phyloP scores from a whole-genome alignment of 2,113 vertebrate species.

The Halcyon malimbica region DNA sequence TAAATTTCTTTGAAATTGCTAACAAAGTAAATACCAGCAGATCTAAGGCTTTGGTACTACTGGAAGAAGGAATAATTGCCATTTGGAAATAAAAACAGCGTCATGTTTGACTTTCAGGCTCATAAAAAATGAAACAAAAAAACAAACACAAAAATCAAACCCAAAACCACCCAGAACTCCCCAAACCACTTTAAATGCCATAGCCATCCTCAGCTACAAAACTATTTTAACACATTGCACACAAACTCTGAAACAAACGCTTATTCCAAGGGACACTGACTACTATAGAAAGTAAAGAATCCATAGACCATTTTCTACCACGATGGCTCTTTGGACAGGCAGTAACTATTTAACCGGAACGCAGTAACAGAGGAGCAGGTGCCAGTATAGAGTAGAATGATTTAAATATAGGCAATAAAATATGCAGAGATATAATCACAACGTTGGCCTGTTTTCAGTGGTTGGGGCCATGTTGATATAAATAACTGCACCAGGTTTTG shows the following conservation, averaged over 20 bases:
- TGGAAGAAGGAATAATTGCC: not conserved
- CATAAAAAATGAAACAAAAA: not conserved
- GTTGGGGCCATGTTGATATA: constrained; percentile 29
- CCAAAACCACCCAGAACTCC: no score
- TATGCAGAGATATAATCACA: constrained; percentile 52
- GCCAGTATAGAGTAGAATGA: not conserved
- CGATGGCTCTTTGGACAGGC: not conserved
- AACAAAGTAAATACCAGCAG: not conserved
- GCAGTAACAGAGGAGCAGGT: not conserved
- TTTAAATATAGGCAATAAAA: constrained; percentile 43
- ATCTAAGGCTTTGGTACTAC: not conserved
- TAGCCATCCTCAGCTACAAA: not conserved
- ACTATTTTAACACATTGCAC: not conserved
- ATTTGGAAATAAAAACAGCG: not conserved
- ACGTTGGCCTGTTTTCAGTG: constrained; percentile 29
- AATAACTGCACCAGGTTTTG: constrained; percentile 44
- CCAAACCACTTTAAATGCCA: not conserved
- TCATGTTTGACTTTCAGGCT: not conserved
- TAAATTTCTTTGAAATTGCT: not conserved
- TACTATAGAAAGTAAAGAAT: not conserved
- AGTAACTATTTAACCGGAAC: not conserved
- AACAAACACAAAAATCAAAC: no score
- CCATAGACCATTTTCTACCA: not conserved
- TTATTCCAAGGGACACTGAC: not conserved
- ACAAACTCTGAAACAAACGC: not conserved